Evolutionary conservation across 2,113 vertebrate genomes (phyloP).

Genomic region (Colossoma macropomum): DNA sequence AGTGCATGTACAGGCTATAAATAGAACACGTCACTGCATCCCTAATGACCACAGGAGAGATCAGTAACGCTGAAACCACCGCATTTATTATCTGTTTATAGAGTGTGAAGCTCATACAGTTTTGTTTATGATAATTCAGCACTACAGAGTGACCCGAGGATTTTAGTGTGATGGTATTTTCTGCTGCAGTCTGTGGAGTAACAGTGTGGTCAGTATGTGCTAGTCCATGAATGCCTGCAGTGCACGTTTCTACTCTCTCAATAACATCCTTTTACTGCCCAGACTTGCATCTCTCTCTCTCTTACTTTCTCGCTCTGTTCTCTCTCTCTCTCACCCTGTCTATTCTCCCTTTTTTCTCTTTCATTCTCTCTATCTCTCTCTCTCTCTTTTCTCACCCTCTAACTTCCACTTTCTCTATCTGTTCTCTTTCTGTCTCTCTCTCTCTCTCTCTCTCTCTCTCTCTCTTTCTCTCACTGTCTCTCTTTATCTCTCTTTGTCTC

Average conservation of each 20-base stretch:
- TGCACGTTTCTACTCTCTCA: constrained; percentile 41
- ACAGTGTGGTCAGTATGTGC: constrained; percentile 38
- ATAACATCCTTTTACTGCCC: constrained; percentile 36
- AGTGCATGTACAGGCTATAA: too few species aligned
- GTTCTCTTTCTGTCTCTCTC: neutral
- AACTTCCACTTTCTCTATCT: too few species aligned
- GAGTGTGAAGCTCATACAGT: too few species aligned
- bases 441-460: neutral
- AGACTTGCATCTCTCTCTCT: neutral
- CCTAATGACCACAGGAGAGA: too few species aligned
- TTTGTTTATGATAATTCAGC: too few species aligned
- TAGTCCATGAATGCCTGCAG: constrained; percentile 37
- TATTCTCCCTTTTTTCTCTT: neutral
- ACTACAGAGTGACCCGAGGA: too few species aligned
- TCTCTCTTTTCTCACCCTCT: neutral
- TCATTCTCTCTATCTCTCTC: neutral
- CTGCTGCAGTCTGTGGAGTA: neutral
- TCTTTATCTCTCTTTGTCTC: too few species aligned
- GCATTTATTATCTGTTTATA: too few species aligned
- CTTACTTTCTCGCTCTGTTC: neutral
- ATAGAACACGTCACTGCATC: too few species aligned
- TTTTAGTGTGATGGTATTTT: neutral
- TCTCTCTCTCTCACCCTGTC: neutral
- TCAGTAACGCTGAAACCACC: too few species aligned
- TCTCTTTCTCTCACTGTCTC: neutral